Conservation (phyloP, 64 coral and sea anemone genomes). For the Montipora cactus region DNA sequence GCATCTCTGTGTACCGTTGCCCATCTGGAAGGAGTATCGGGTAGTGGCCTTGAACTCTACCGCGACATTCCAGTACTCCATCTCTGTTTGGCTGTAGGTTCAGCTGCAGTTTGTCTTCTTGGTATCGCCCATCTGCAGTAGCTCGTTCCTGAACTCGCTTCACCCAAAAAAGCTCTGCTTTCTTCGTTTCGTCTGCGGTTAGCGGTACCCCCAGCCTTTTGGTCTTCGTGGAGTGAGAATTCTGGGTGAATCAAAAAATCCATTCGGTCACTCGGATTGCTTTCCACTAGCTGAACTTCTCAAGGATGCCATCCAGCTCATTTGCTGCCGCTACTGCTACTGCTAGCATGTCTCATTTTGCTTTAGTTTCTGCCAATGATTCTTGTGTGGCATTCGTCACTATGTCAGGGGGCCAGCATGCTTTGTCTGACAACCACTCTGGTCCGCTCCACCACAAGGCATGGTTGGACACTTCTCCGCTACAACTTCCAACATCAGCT, state of each 20-base stretch:
- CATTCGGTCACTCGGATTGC: conserved; percentile 12
- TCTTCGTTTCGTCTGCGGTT: not conserved
- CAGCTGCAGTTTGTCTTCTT: conserved; percentile 1
- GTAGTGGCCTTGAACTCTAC: not conserved
- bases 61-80: not conserved
- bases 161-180: conserved; percentile 6
- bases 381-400: conserved; percentile 16
- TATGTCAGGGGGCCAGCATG: conserved; percentile 41
- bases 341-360: not conserved
- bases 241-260: conserved; percentile 2
- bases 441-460: conserved; percentile 62
- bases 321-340: not conserved
- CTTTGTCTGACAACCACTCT: conserved; percentile 34
- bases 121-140: not conserved
- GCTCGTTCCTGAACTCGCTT: conserved; percentile 4
- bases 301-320: conserved; percentile 30
- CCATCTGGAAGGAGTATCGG: not conserved
- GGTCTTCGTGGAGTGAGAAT: not conserved
- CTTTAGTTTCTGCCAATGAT: conserved; percentile 31
- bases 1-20: not conserved
- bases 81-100: conserved; percentile 17
- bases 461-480: conserved; percentile 25
- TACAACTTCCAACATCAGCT: conserved; percentile 32
- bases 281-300: conserved; percentile 38
- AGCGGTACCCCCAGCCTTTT: not conserved